A percentile compares a stretch with the other conserved stretches of the same genome.
These are phyloP conservation scores for Notocelia uddmanniana DNA, from an alignment of 2,888 invertebrate species.

Conservation along the genomic window DNA sequence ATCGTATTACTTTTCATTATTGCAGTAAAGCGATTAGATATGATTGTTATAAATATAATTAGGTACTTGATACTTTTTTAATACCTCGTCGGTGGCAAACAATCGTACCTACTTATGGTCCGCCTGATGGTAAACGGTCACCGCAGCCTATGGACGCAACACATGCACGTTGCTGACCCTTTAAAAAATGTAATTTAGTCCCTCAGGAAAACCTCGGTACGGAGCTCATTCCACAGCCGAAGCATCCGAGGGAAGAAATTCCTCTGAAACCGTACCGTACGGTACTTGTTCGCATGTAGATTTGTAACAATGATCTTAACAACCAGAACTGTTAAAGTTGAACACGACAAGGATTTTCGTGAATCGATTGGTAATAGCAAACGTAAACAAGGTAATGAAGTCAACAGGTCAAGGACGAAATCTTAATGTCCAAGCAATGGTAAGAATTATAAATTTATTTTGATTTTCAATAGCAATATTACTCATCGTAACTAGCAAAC, in stretches of 20 bases:
- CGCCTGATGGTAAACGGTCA: too few species aligned
- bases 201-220: too few species aligned
- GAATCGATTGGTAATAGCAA: conserved; percentile 7
- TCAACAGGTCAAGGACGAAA: conserved; percentile 17
- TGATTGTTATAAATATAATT: conserved; percentile 4
- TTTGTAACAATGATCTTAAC: too few species aligned
- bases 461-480: conserved; percentile 3
- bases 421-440: not conserved
- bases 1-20: conserved; percentile 11
- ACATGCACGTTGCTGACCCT: too few species aligned
- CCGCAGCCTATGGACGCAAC: too few species aligned
- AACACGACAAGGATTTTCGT: conserved; percentile 2
- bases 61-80: too few species aligned
- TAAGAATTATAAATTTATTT: not conserved
- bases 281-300: not conserved
- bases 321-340: not conserved
- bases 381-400: conserved; percentile 7
- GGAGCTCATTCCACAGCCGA: too few species aligned
- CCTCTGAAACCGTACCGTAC: too few species aligned
- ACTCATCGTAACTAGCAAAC: conserved; percentile 17
- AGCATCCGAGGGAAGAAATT: too few species aligned
- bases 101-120: too few species aligned
- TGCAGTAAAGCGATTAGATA: not conserved
- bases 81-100: too few species aligned
- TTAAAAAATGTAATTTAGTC: too few species aligned